A percentile compares a stretch with the other conserved stretches of the same genome.
Evolutionary conservation across 1,140 invertebrate genomes (phyloP).

Genomic region (Ips typographus): DNA sequence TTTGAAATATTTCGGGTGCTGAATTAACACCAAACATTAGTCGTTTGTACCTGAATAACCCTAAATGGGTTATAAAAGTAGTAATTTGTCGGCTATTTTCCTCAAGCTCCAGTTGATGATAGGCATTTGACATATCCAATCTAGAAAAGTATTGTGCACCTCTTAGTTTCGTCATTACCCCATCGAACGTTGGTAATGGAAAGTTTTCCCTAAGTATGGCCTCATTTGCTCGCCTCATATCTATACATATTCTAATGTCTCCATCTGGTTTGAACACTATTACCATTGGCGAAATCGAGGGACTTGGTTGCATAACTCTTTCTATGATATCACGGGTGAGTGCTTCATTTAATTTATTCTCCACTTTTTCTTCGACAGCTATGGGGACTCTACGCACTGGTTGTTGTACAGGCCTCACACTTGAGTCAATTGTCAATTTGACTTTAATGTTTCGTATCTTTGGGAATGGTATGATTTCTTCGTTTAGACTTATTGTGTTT

Average conservation of each 20-base stretch:
- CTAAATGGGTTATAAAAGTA: slow-evolving; percentile 48
- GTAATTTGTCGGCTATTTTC: slow-evolving; percentile 42
- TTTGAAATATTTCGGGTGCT: slow-evolving; percentile 34
- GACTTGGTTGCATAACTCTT: slow-evolving; percentile 32
- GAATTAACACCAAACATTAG: slow-evolving; percentile 13
- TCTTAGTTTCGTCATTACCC: no score
- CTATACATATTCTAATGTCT: no score
- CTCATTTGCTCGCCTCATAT: no score
- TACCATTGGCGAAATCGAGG: slow-evolving; percentile 39
- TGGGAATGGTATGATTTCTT: slow-evolving; percentile 23
- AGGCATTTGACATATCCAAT: no score
- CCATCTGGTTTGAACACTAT: no score
- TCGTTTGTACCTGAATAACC: slow-evolving; percentile 48
- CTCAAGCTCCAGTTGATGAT: no score
- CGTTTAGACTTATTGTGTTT: neutral
- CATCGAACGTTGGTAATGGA: no score
- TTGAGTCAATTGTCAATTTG: slow-evolving; percentile 1
- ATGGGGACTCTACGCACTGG: slow-evolving; percentile 5
- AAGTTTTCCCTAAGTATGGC: no score
- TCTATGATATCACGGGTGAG: slow-evolving; percentile 32
- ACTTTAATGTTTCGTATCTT: slow-evolving; percentile 15
- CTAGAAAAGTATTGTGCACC: no score
- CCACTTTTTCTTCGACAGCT: slow-evolving; percentile 19
- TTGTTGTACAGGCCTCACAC: neutral
- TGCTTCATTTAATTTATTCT: no score